phyloP scores from a whole-genome alignment of 2,888 invertebrate species.

The Cerastoderma edule region DNA sequence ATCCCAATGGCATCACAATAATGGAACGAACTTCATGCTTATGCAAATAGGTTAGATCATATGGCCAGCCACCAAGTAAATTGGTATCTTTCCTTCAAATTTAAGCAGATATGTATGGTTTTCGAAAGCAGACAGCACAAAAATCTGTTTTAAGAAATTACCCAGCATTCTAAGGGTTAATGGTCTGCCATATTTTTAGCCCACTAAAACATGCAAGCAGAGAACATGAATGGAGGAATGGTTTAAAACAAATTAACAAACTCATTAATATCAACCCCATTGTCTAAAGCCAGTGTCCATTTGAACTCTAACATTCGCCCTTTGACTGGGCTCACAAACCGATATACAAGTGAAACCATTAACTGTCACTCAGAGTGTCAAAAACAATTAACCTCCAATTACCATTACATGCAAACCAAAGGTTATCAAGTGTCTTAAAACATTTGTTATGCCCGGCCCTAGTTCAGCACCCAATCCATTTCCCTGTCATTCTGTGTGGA shows the following conservation, averaged over 20 bases:
- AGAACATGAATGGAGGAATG: too few species aligned
- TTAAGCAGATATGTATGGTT: too few species aligned
- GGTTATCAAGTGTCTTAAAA: constrained; percentile 19
- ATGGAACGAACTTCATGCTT: too few species aligned
- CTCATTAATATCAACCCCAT: constrained; percentile 1
- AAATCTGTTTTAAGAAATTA: too few species aligned
- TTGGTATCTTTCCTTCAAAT: too few species aligned
- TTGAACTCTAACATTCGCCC: constrained; percentile 14
- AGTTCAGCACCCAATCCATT: constrained; percentile 1
- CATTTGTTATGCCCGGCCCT: neutral
- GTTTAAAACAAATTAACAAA: constrained; percentile 15
- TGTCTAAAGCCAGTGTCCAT: constrained; percentile 23
- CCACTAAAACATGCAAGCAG: too few species aligned
- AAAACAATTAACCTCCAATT: constrained; percentile 17
- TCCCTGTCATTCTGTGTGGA: constrained; percentile 7
- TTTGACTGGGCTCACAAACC: constrained; percentile 15
- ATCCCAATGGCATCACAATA: too few species aligned
- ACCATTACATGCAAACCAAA: constrained; percentile 21
- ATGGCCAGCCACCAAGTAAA: too few species aligned
- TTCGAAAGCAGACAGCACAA: too few species aligned
- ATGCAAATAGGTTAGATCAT: too few species aligned
- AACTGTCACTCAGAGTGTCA: constrained; percentile 20
- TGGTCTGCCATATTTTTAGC: too few species aligned
- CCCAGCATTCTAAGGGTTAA: too few species aligned
- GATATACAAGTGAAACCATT: constrained; percentile 3